Conservation (phyloP, 2,888 invertebrate genomes). For the Muscina levida region DNA sequence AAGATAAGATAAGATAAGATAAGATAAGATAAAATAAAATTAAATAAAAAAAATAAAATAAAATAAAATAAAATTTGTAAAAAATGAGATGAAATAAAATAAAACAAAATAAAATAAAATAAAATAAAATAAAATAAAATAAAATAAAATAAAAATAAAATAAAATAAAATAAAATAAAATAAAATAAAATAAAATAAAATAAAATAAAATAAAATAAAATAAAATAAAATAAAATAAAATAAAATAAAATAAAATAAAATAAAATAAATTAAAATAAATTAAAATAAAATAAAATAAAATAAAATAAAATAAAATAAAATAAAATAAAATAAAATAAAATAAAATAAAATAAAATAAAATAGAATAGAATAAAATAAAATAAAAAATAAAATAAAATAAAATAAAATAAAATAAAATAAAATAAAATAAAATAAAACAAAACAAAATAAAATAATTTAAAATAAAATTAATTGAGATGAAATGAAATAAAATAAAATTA, state of each 20-base stretch:
- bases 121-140: background rate
- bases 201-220: background rate
- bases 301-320: background rate
- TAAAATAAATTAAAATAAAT: background rate
- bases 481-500: too few species aligned
- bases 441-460: background rate
- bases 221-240: background rate
- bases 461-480: too few species aligned
- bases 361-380: background rate
- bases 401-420: background rate
- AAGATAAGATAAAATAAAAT: background rate
- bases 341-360: background rate
- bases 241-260: background rate
- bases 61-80: background rate
- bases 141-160: background rate
- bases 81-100: too few species aligned
- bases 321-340: background rate
- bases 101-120: background rate
- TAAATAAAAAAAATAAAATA: background rate
- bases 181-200: background rate
- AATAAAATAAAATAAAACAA: background rate
- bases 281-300: background rate
- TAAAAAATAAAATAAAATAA: background rate
- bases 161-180: background rate
- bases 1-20: background rate